Evolutionary conservation across 2,113 vertebrate genomes (phyloP), one percentile per base, ranked within the genome.

Genomic region (Oncorhynchus keta): DNA sequence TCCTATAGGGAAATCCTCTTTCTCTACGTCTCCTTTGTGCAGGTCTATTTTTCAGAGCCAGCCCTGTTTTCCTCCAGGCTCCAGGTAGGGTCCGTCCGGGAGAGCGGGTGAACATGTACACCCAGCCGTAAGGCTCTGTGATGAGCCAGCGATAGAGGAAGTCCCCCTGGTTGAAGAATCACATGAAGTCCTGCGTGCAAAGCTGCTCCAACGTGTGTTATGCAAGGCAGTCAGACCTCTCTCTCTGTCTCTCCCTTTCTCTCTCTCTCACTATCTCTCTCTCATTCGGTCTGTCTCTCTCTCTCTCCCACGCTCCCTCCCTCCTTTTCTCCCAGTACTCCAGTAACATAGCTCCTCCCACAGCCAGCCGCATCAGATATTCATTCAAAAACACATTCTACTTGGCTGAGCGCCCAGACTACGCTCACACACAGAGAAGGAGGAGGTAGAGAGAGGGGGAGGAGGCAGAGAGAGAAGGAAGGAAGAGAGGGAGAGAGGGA

Each of bases 291-390:
- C 76, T 35, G 71, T 73, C 51, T 75, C 67, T 78, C 61, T 69
- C 39, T 39, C 1, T 39, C 39, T 39, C 48, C 22, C 79, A 74
- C 76, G 59, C 83, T 70, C 76, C 70, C 74, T 73, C 73, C 78
- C 68, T 76, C 67, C 89, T 79, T 84, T 88, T 90, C 88, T 77
- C 88, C 91, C 92, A 91, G 91, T 93, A 92, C 89, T 92, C 87
- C 83, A 93, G 92, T 94, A 94, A 88, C 90, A 90, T 78, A 81
- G 91, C 93, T 94, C 94, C 95, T 92, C 92, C 91, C 90, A 92
- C 92, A 89, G 91, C 92, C 92, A 93, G 93, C 88, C 94, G 94
- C 92, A 97, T 96, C 96, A 96, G 95, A 95, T 95, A 95, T 95
- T 97, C 95, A 96, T 96, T 97, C 95, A 96, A 94, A 94, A 93